Evolutionary conservation across 53 echinoderm and acorn worm species (phyloP), one percentile per base, ranked within the genome.

Genomic region (Patiria pectinifera): DNA sequence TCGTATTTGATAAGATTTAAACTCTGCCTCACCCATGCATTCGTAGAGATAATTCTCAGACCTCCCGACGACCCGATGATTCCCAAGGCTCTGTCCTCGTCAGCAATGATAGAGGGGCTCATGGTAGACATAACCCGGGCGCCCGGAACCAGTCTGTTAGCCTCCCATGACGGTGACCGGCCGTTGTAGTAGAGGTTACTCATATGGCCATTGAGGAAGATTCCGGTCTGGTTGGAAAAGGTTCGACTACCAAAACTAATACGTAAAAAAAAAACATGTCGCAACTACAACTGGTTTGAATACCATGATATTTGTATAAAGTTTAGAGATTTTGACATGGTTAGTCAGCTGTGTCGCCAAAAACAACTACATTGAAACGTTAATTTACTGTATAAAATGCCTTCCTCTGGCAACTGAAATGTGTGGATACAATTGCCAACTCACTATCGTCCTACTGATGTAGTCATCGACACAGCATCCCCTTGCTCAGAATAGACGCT

Each of bases 41-140:
- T 94, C n/a, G 96, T 91, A 14, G 93, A 82, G 13, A 94, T 76
- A n/a, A 96, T 96, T 53, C 91, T 85, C 62, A 80, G 47, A 7
- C 96, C 96, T 44, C 96, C 96, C 4, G 96, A 96, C 14, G 94
- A 87, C 5, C 96, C 96, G 35, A 96, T 61, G 9, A 96, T 85
- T 60, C 91, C 92, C 49, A 96, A 93, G 23, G 86, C 62, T 60
- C 94, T 93, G 35, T 87, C 48, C 4, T 44, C 58, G 18, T 93
- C 91, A 10, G 87, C 43, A 4, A 96, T 3, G 48, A 96, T 45
- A 2, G 93, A 60, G 25, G 94, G 94, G 46, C 94, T 71, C 62
- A 94, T 87, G 11, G 94, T 91, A 25, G 96, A 93, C 86, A 96
- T 78, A 11, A 83, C 83, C 4, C 91, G 94, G 58, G 91, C 87